These are phyloP conservation scores for Plectropomus leopardus DNA, from an alignment of 2,113 vertebrate genomes.

Conservation along the genomic window DNA sequence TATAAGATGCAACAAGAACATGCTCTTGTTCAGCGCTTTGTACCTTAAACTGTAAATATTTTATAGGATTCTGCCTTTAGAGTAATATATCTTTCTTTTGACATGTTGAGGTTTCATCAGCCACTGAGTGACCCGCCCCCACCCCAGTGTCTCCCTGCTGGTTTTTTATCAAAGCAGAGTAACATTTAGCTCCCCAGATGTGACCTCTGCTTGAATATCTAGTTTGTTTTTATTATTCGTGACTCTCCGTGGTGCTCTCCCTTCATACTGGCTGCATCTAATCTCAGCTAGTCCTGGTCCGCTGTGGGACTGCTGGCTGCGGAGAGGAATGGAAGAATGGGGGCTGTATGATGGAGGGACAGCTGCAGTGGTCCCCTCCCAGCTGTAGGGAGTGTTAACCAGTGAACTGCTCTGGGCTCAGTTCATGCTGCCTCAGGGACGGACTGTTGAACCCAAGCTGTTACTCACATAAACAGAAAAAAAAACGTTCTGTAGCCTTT, in stretches of 20 bases:
- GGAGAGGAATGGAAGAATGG: conserved; percentile 48
- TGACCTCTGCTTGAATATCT: conserved; percentile 50
- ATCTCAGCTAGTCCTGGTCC: conserved; percentile 36
- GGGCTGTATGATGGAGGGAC: conserved; percentile 59
- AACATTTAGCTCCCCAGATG: conserved; percentile 56
- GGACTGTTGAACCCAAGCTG: conserved; percentile 60
- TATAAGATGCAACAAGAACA: background rate
- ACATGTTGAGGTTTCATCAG: conserved; percentile 18
- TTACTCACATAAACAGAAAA: conserved; percentile 50
- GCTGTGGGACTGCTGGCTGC: conserved; percentile 43
- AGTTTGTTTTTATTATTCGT: conserved; percentile 62
- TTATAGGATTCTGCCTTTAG: conserved; percentile 19
- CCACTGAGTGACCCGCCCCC: background rate
- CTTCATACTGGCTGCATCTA: conserved; percentile 48
- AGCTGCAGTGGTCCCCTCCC: conserved; percentile 63
- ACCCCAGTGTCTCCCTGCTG: conserved; percentile 12
- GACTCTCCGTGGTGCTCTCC: conserved; percentile 32
- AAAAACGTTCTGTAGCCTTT: conserved; percentile 19
- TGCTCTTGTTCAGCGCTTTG: background rate
- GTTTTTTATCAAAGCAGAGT: conserved; percentile 45
- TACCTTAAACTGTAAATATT: conserved; percentile 33
- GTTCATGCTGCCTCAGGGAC: conserved; percentile 60
- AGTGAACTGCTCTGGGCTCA: conserved; percentile 59
- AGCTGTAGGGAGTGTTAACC: conserved; percentile 64
- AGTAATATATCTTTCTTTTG: conserved; percentile 15